These are phyloP conservation scores for Heliothis virescens DNA, from an alignment of 1,140 invertebrate genomes.

Conservation along the genomic window DNA sequence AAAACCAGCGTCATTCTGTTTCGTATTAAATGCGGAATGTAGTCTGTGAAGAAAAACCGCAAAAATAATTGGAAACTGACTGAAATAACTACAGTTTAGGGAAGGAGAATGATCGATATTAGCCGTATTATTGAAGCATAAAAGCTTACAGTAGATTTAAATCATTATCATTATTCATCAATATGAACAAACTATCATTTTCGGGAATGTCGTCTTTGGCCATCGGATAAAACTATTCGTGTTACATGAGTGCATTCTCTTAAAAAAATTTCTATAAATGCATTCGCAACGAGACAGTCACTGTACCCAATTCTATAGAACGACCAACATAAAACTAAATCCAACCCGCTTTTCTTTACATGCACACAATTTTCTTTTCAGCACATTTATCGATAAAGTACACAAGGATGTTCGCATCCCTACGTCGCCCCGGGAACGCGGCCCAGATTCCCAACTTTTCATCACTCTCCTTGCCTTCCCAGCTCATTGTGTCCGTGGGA, in stretches of 20 bases:
- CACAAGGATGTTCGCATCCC: conserved; percentile 57
- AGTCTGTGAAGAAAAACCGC: conserved; percentile 79
- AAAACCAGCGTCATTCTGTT: conserved; percentile 79
- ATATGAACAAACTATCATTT: too few relatives aligned
- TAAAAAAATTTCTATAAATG: neutral
- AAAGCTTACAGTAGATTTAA: neutral
- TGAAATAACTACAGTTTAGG: conserved; percentile 68
- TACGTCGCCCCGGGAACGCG: conserved; percentile 74
- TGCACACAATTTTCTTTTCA: conserved; percentile 19
- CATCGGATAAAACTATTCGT: too few relatives aligned
- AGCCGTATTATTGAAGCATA: conserved; percentile 4
- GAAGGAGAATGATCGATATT: conserved; percentile 57
- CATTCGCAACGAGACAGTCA: neutral
- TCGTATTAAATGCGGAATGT: conserved; percentile 72
- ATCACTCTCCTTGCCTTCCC: conserved; percentile 81
- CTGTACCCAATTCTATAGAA: neutral
- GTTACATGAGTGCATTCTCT: neutral
- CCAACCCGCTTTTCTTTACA: conserved; percentile 9
- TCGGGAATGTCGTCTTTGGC: too few relatives aligned
- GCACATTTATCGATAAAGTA: conserved; percentile 43
- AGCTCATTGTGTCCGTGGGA: conserved; percentile 83
- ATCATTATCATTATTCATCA: too few relatives aligned
- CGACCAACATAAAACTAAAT: conserved; percentile 2
- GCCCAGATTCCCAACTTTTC: conserved; percentile 84
- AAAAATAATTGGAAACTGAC: conserved; percentile 85